phyloP scores from a whole-genome alignment of 1,140 invertebrate genomes.

The Gryllus bimaculatus region DNA sequence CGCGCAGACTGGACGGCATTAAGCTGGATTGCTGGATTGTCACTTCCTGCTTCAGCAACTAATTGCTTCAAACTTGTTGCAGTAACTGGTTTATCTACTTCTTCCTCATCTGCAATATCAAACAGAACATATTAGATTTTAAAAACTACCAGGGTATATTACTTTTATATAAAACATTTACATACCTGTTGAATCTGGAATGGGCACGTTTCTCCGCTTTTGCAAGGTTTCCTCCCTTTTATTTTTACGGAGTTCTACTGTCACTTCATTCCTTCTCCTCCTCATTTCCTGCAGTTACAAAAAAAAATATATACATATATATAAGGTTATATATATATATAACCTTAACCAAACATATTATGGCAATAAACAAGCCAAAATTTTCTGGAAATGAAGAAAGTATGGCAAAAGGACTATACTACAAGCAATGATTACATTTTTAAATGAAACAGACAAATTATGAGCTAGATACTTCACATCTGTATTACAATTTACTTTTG shows the following conservation, averaged over 20 bases:
- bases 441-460: too few species aligned
- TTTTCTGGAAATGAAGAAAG: too few species aligned
- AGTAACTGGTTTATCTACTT: slow-evolving; percentile 55
- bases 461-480: too few species aligned
- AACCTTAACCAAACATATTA: not conserved
- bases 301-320: slow-evolving; percentile 21
- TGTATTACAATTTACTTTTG: too few species aligned
- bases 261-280: slow-evolving; percentile 88
- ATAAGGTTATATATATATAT: too few species aligned
- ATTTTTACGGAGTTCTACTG: slow-evolving; percentile 90
- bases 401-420: too few species aligned
- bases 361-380: not conserved
- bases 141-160: not conserved
- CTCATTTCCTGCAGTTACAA: slow-evolving; percentile 75
- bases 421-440: too few species aligned
- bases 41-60: slow-evolving; percentile 61
- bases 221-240: slow-evolving; percentile 93
- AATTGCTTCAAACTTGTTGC: slow-evolving; percentile 56
- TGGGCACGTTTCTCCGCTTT: slow-evolving; percentile 89
- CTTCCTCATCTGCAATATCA: slow-evolving; percentile 52
- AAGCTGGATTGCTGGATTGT: slow-evolving; percentile 62
- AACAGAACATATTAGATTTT: not conserved
- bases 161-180: not conserved
- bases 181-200: slow-evolving; percentile 64
- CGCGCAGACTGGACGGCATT: slow-evolving; percentile 77